phyloP scores from a whole-genome alignment of 2,113 vertebrate species.

The Tenrec ecaudatus region DNA sequence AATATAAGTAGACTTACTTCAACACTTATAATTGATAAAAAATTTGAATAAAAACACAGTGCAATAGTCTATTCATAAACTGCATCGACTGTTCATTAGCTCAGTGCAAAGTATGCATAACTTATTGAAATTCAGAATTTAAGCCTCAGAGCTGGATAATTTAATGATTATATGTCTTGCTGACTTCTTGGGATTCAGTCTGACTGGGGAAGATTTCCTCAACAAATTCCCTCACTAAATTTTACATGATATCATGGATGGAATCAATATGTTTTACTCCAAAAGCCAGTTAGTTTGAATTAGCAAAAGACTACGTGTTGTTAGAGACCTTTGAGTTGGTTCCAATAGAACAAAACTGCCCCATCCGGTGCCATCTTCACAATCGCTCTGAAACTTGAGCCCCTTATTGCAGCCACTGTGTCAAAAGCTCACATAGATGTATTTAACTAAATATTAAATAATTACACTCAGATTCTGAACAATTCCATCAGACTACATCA shows the following conservation, averaged over 20 bases:
- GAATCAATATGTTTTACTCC: conserved; percentile 59
- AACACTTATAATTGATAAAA: not conserved
- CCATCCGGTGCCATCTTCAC: too few relatives aligned
- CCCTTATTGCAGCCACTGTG: too few relatives aligned
- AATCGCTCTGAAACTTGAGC: too few relatives aligned
- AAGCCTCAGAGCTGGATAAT: too few relatives aligned
- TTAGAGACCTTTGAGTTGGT: too few relatives aligned
- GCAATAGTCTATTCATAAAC: rapidly evolving
- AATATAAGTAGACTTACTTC: not conserved
- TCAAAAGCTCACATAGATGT: conserved; percentile 22
- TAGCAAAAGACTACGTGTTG: conserved; percentile 11
- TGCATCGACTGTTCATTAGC: conserved; percentile 45
- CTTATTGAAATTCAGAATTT: not conserved
- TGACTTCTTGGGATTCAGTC: too few relatives aligned
- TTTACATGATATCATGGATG: not conserved
- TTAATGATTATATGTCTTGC: too few relatives aligned
- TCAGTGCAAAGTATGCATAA: not conserved
- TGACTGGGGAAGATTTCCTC: too few relatives aligned
- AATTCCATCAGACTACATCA: conserved; percentile 15
- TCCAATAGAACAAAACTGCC: too few relatives aligned
- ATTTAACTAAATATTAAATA: conserved; percentile 79
- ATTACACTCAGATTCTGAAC: conserved; percentile 73
- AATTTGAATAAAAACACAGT: not conserved
- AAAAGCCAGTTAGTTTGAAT: conserved; percentile 72
- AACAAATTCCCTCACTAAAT: too few relatives aligned